Evolutionary conservation across 2,797 vertebrate species (phyloP), one percentile per base, ranked within the genome.

Genomic region (Mormyrops attenuatus): DNA sequence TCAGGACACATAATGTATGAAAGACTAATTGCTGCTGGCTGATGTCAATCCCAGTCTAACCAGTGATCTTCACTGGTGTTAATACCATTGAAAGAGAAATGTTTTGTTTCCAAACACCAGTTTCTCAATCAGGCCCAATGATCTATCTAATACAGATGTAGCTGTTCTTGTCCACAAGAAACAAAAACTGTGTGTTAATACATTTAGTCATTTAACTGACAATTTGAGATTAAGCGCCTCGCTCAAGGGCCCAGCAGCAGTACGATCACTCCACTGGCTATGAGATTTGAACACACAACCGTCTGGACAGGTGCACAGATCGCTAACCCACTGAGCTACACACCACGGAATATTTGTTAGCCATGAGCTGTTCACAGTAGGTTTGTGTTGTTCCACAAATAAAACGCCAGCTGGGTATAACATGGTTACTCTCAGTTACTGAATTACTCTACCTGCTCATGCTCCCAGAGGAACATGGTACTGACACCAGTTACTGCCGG

Each of bases 1-100:
- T 92, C 90, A 93, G 89, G 93, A 20, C 95, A 92, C 93, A 95
- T 95, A 92, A 95, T 95, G 93, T 92, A 94, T 94, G 93, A 95
- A 91, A 92, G 92, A 92, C 92, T 94, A 95, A 95, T 60, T 63
- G 93, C 90, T 26, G 82, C 90, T 87, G 22, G 90, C 34, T 91
- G 77, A 90, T 92, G 91, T 92, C 89, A 92, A 50, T 85, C 44
- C 44, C 20, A 17, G 22, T 30, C 15, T 88, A 50, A 89, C 87
- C 87, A 91, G 63, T 20, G 50, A 85, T 47, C 89, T 20, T 88
- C 38, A 88, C 63, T 26, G 22, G 52, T 17, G 47, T 85, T 85
- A 85, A 30, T 26, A 26, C 80, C 20, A 41, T 8, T 50, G 47
- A 49, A 22, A 50, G 38, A 22, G 20, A 47, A 85, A 50, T 50